phyloP scores from a whole-genome alignment of 2,888 invertebrate species.

The Cephus runcator region DNA sequence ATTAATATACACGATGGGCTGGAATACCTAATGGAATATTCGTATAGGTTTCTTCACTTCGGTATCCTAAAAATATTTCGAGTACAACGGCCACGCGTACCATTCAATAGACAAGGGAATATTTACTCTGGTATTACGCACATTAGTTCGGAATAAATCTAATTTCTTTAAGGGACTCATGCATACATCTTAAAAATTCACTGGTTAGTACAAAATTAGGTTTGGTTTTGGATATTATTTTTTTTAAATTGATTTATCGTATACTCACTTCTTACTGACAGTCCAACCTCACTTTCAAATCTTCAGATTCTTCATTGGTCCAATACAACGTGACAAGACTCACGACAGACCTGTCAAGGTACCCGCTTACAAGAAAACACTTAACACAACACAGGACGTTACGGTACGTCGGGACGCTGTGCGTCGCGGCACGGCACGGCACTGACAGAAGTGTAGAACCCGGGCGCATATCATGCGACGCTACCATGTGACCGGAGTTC shows the following conservation, averaged over 20 bases:
- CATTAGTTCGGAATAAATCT: not conserved
- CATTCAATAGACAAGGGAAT: not conserved
- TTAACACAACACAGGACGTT: not conserved
- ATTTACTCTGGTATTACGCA: not conserved
- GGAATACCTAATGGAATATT: conserved; percentile 45
- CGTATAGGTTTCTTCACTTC: conserved; percentile 33
- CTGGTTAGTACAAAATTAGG: not conserved
- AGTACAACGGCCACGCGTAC: not conserved
- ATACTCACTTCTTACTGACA: not conserved
- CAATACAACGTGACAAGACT: not conserved
- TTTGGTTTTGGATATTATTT: not conserved
- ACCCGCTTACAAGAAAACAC: not conserved
- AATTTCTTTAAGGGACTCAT: not conserved
- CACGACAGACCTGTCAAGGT: not conserved
- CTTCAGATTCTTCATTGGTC: not conserved
- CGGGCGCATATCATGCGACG: conserved; percentile 38
- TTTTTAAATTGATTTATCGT: not conserved
- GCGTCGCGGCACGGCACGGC: conserved; percentile 48
- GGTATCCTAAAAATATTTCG: conserved; percentile 39
- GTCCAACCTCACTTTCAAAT: not conserved
- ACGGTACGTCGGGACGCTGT: conserved; percentile 28
- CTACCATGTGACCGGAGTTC: conserved; percentile 27
- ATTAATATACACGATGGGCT: conserved; percentile 51
- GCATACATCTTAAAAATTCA: not conserved
- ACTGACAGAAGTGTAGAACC: conserved; percentile 55